Base-by-base conservation (phyloP, 2,113 vertebrate genomes). In the Brachypodius melanocephalos region DNA sequence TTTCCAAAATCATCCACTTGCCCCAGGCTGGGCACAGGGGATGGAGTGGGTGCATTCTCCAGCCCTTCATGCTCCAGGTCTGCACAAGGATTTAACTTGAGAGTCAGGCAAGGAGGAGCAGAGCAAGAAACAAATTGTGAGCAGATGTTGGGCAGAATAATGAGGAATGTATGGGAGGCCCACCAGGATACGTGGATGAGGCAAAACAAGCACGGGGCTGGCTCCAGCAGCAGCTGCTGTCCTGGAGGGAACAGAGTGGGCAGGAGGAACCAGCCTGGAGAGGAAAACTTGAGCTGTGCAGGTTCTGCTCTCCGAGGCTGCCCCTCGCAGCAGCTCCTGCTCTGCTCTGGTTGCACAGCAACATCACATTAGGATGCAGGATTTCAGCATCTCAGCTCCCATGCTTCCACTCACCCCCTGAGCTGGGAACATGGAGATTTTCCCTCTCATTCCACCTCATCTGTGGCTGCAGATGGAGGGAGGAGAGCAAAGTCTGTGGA, bases 21-120 rank as follows among this genome's bases (percentile, higher is more conserved):
- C n/a, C 63, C 48, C 17, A 3, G 0, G 0, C 45, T 9, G 51
- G 55, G 55, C 16, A 4, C 8, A 3, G n/a, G 12, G 9, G 3
- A 13, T 13, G 43, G 16, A 26, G 21, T 3, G 25, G 65, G 6
- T 19, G 34, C 0, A 0, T 40, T 32, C 36, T 45, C 32, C 61
- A 67, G 15, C 7, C 24, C 18, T 26, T 31, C 0, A 0, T 40
- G 78, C 31, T 62, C 25, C 34, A 36, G 31, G 10, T 19, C 48
- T 55, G 71, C 1, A 5, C 42, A 7, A 43, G 42, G 5, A 12
- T 38, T 81, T 6, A 48, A 17, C 34, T 62, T 51, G 80, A 26
- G 54, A 54, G 42, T 8, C 51, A 51, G 65, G 6, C 59, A 6
- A 32, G 76, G 62, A 74, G 48, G 40, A 87, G 69, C 43, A 16